A percentile compares a stretch with the other conserved stretches of the same genome.
Conservation (phyloP, 2,797 vertebrate species). For the Schizothorax lantsangensis region DNA sequence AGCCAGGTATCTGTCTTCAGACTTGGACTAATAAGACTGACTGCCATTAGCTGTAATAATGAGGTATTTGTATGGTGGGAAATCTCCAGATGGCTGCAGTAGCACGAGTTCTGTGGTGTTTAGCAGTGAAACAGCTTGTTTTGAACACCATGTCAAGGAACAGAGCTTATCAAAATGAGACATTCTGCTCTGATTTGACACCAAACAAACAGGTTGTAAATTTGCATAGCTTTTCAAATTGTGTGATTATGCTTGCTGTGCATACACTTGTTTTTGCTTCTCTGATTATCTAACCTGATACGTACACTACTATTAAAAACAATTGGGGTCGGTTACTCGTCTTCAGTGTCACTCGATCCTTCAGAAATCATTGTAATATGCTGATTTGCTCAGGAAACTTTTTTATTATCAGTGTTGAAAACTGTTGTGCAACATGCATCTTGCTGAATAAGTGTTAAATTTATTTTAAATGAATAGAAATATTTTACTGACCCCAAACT, state of each 20-base stretch:
- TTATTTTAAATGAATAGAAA: not conserved
- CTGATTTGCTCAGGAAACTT: not conserved
- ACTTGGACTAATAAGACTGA: slow-evolving; percentile 9
- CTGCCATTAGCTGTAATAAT: not conserved
- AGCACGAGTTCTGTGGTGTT: not conserved
- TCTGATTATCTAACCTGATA: not conserved
- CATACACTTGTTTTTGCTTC: not conserved
- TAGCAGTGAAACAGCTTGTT: slow-evolving; percentile 11
- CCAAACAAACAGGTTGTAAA: not conserved
- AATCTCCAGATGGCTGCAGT: slow-evolving; percentile 29
- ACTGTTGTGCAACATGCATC: not conserved
- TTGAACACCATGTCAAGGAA: not conserved
- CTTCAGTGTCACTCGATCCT: not conserved
- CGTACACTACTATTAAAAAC: not conserved
- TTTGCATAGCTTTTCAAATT: not conserved
- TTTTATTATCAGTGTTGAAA: not conserved
- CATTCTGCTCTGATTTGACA: not conserved
- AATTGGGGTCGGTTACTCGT: not conserved
- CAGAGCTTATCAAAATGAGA: slow-evolving; percentile 23
- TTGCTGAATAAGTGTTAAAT: not conserved
- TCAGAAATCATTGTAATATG: not conserved
- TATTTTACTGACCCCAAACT: not conserved
- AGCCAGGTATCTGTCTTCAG: not conserved
- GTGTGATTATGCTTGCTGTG: not conserved
- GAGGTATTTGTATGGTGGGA: slow-evolving; percentile 4